These are phyloP conservation scores for Nyctalus aviator DNA, from an alignment of 2,797 vertebrate genomes.

Conservation along the genomic window DNA sequence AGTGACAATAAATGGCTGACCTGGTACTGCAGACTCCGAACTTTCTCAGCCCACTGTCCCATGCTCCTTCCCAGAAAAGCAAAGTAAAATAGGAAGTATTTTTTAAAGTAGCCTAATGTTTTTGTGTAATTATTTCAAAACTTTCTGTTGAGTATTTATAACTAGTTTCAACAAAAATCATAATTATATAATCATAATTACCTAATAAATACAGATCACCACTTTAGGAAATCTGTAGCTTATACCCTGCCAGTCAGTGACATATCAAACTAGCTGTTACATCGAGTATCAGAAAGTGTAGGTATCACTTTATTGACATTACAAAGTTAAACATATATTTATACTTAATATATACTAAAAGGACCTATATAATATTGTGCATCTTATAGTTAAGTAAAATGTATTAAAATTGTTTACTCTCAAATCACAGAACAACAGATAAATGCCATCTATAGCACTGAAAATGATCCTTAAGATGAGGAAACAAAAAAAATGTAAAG, in stretches of 20 bases:
- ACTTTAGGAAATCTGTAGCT: background rate
- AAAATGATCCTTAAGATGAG: constrained; percentile 31
- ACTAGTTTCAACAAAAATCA: background rate
- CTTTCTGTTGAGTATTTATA: constrained; percentile 13
- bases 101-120: background rate
- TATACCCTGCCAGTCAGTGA: background rate
- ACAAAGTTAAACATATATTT: background rate
- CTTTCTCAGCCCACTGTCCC: background rate
- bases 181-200: background rate
- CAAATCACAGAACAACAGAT: background rate
- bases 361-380: background rate
- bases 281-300: background rate
- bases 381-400: constrained; percentile 31
- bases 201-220: constrained; percentile 1
- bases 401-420: background rate
- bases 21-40: background rate
- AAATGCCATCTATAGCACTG: background rate
- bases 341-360: background rate
- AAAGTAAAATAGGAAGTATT: background rate
- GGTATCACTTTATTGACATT: background rate
- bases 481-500: constrained; percentile 32
- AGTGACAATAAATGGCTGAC: background rate
- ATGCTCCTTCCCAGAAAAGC: background rate
- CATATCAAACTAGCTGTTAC: background rate
- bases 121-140: background rate